A percentile compares a stretch with the other conserved stretches of the same genome.
phyloP scores from a whole-genome alignment of 2,113 vertebrate genomes.

The Pseudonaja textilis region DNA sequence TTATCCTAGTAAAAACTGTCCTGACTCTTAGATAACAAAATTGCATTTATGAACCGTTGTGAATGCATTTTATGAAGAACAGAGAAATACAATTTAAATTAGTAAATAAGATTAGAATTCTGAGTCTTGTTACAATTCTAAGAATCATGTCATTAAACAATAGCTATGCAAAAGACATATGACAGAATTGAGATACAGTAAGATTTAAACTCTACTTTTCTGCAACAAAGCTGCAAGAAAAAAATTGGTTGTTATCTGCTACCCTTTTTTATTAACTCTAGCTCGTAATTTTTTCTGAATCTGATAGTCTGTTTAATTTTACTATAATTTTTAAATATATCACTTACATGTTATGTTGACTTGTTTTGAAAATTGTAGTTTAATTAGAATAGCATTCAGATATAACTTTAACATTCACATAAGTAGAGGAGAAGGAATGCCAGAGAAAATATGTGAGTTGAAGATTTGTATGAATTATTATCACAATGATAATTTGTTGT shows the following conservation, averaged over 20 bases:
- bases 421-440: background rate
- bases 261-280: background rate
- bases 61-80: too few relatives aligned
- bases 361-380: background rate
- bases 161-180: too few relatives aligned
- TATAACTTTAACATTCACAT: background rate
- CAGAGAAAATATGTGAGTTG: too few relatives aligned
- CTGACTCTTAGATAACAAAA: too few relatives aligned
- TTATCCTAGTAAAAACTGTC: too few relatives aligned
- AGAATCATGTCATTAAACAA: too few relatives aligned
- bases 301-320: background rate
- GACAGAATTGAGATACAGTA: too few relatives aligned
- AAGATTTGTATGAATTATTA: background rate
- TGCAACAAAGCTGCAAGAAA: too few relatives aligned
- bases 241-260: background rate
- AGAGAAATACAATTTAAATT: too few relatives aligned
- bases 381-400: background rate
- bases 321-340: background rate
- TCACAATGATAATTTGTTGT: background rate
- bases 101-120: too few relatives aligned
- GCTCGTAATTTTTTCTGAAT: background rate
- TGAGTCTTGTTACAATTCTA: too few relatives aligned
- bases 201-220: background rate
- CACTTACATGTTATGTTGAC: background rate
- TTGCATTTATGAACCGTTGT: too few relatives aligned